phyloP scores from a whole-genome alignment of 2,888 invertebrate species.

The Oscheius sp. region DNA sequence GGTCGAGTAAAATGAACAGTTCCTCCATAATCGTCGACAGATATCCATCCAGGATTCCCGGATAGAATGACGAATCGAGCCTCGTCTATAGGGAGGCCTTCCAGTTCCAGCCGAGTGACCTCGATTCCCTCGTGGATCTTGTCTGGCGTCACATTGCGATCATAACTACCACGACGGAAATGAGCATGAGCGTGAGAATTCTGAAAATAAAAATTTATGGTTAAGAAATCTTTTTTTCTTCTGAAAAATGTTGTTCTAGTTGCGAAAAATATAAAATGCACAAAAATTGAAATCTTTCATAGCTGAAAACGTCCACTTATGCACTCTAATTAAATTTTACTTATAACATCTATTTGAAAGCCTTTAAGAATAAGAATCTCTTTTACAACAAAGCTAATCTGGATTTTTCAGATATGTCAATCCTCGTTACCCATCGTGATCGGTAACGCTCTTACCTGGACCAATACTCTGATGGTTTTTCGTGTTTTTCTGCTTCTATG shows the following conservation, averaged over 20 bases:
- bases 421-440: too few species aligned
- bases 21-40: constrained; percentile 63
- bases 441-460: constrained; percentile 41
- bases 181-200: constrained; percentile 45
- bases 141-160: constrained; percentile 34
- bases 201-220: too few species aligned
- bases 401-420: too few species aligned
- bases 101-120: constrained; percentile 56
- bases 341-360: too few species aligned
- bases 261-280: too few species aligned
- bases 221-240: not conserved
- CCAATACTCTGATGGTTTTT: constrained; percentile 40
- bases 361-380: too few species aligned
- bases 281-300: too few species aligned
- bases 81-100: constrained; percentile 56
- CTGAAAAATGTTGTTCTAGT: too few species aligned
- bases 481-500: constrained; percentile 9
- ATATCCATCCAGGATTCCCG: constrained; percentile 64
- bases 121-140: constrained; percentile 38
- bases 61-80: constrained; percentile 55
- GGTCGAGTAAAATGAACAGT: constrained; percentile 51
- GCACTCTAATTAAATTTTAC: too few species aligned
- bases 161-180: constrained; percentile 47
- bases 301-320: too few species aligned
- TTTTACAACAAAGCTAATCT: too few species aligned